phyloP scores from a whole-genome alignment of 2,888 invertebrate genomes.

The Cantharis nigra region DNA sequence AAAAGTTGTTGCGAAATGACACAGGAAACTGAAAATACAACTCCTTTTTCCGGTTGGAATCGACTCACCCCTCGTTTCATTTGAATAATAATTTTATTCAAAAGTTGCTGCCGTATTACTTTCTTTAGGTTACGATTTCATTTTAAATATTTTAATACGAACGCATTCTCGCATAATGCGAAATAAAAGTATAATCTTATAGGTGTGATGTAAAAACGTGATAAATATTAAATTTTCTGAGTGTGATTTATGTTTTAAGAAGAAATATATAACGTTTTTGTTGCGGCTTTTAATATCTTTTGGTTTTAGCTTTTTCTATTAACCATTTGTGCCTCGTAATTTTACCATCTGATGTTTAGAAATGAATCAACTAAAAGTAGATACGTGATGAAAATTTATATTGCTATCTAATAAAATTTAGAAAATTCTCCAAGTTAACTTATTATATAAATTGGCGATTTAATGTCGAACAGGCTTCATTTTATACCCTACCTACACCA shows the following conservation, averaged over 20 bases:
- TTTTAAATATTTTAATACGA: constrained; percentile 48
- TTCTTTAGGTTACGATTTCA: constrained; percentile 46
- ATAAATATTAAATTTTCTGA: constrained; percentile 29
- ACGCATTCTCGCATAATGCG: constrained; percentile 43
- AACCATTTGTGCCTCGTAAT: constrained; percentile 11
- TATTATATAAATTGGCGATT: background rate
- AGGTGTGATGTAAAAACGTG: constrained; percentile 22
- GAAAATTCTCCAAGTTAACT: background rate
- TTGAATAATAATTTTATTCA: constrained; percentile 52
- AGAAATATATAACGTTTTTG: constrained; percentile 14
- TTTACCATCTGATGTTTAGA: background rate
- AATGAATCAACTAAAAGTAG: background rate
- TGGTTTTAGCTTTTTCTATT: constrained; percentile 13
- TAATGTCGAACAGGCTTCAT: background rate
- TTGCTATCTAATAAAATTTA: background rate
- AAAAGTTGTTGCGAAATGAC: constrained; percentile 45
- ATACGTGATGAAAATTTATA: background rate
- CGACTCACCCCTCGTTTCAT: constrained; percentile 44
- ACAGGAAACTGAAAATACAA: constrained; percentile 49
- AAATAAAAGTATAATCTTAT: constrained; percentile 28
- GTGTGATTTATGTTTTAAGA: constrained; percentile 23
- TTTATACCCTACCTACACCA: background rate
- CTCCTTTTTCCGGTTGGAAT: constrained; percentile 43
- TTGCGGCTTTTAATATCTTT: constrained; percentile 24
- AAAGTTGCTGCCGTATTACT: constrained; percentile 45